Conservation (phyloP, 2,888 invertebrate species). For the Chromoteleia sp. region DNA sequence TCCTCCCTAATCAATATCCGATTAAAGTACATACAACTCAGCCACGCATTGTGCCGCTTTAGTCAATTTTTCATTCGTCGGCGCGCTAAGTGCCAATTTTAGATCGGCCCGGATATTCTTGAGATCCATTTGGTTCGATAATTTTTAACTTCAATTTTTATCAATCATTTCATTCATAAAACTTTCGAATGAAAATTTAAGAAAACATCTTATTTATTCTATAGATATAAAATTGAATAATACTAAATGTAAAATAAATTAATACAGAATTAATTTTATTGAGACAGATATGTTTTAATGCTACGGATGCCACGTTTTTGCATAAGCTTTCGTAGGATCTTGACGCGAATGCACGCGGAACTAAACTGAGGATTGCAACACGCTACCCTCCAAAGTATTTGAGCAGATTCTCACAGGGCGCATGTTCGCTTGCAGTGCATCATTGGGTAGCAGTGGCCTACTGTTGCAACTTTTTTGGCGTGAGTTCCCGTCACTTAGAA, state of each 20-base stretch:
- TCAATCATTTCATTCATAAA: constrained; percentile 1
- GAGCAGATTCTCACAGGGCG: constrained; percentile 68
- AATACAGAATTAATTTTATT: constrained; percentile 9
- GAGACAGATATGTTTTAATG: constrained; percentile 45
- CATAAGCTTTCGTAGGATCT: constrained; percentile 65
- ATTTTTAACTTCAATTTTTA: constrained; percentile 17
- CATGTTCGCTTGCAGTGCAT: constrained; percentile 69
- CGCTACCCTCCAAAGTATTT: constrained; percentile 69
- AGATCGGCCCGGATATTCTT: constrained; percentile 28
- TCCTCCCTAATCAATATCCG: constrained; percentile 43
- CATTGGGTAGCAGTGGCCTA: constrained; percentile 58
- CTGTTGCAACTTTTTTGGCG: constrained; percentile 63
- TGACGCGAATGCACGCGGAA: constrained; percentile 82
- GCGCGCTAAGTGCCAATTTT: constrained; percentile 39
- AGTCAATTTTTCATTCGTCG: constrained; percentile 37
- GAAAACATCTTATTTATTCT: not conserved
- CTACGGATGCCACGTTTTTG: constrained; percentile 28
- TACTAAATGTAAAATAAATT: not conserved
- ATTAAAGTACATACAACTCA: constrained; percentile 40
- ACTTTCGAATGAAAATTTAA: not conserved
- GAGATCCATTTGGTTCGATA: constrained; percentile 20
- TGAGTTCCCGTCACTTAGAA: not conserved
- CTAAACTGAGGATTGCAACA: constrained; percentile 78
- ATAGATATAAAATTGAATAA: not conserved
- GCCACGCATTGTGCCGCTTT: constrained; percentile 31